These are phyloP conservation scores for Iguana delicatissima DNA, from an alignment of 2,797 vertebrate genomes.

Conservation along the genomic window DNA sequence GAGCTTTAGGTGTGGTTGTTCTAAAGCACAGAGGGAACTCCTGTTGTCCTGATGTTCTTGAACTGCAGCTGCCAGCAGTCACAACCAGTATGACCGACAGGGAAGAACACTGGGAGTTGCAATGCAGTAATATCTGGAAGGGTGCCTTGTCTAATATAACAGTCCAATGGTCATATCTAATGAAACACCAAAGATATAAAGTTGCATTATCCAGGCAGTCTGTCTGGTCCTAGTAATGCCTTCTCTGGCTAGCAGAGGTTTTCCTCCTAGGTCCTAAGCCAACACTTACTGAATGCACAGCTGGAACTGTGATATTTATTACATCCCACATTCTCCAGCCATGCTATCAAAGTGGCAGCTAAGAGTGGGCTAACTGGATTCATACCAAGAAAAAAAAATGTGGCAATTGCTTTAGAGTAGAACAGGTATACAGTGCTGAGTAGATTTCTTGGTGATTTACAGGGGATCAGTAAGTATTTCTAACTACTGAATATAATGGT, in stretches of 20 bases:
- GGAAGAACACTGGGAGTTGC: too few relatives aligned
- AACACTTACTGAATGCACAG: background rate
- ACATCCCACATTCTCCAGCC: background rate
- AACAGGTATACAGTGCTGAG: background rate
- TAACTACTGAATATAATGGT: background rate
- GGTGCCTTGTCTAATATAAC: too few relatives aligned
- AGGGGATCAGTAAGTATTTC: background rate
- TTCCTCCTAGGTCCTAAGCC: background rate
- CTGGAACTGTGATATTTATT: background rate
- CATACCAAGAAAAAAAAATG: too few relatives aligned
- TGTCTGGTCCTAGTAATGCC: background rate
- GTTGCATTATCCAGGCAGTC: background rate
- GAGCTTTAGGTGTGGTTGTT: background rate
- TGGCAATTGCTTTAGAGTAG: background rate
- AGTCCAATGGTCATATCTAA: too few relatives aligned
- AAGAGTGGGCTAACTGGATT: background rate
- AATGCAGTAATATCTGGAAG: too few relatives aligned
- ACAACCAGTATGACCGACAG: too few relatives aligned
- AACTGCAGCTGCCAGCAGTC: too few relatives aligned
- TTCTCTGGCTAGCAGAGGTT: background rate
- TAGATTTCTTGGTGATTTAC: background rate
- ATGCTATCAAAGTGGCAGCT: background rate
- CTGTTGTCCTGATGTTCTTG: too few relatives aligned
- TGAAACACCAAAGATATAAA: background rate
- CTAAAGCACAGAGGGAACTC: too few relatives aligned